Evolutionary conservation across 2,113 vertebrate species (phyloP).

Genomic region (Urocitellus parryii): DNA sequence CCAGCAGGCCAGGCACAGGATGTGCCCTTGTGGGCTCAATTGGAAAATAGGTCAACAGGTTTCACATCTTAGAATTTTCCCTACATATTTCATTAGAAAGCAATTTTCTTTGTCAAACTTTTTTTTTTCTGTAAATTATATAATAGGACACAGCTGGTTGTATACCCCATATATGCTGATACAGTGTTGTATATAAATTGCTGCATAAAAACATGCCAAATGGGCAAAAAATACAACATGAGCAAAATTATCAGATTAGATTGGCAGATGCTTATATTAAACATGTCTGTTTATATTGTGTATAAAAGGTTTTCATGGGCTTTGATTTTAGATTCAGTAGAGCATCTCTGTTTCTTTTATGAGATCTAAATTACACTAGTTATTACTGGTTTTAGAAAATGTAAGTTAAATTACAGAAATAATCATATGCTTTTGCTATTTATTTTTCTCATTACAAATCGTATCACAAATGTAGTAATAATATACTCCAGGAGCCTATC

Average conservation of each 20-base stretch:
- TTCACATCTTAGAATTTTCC: background rate
- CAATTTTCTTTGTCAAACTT: slow-evolving; percentile 75
- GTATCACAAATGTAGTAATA: slow-evolving; percentile 76
- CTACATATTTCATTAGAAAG: slow-evolving; percentile 62
- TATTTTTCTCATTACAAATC: slow-evolving; percentile 83
- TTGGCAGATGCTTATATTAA: slow-evolving; percentile 85
- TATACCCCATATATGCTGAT: slow-evolving; percentile 78
- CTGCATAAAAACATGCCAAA: slow-evolving; percentile 74
- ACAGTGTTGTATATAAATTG: slow-evolving; percentile 78
- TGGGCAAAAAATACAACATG: slow-evolving; percentile 82
- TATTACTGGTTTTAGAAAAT: slow-evolving; percentile 85
- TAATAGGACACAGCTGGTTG: slow-evolving; percentile 76
- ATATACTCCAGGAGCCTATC: slow-evolving; percentile 67
- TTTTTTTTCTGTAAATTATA: slow-evolving; percentile 18
- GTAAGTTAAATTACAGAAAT: slow-evolving; percentile 83
- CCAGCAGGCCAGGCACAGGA: too few species aligned
- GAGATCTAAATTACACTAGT: slow-evolving; percentile 84
- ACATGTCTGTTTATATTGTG: slow-evolving; percentile 83
- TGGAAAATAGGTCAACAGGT: slow-evolving; percentile 66
- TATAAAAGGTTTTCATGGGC: slow-evolving; percentile 83
- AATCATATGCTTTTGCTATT: slow-evolving; percentile 83
- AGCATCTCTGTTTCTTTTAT: slow-evolving; percentile 82
- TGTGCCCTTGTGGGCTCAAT: background rate
- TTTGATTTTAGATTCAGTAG: slow-evolving; percentile 83
- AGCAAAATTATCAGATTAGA: slow-evolving; percentile 81